A percentile compares a stretch with the other conserved stretches of the same genome.
phyloP scores from a whole-genome alignment of 2,888 invertebrate genomes.

The Proisotoma minuta region DNA sequence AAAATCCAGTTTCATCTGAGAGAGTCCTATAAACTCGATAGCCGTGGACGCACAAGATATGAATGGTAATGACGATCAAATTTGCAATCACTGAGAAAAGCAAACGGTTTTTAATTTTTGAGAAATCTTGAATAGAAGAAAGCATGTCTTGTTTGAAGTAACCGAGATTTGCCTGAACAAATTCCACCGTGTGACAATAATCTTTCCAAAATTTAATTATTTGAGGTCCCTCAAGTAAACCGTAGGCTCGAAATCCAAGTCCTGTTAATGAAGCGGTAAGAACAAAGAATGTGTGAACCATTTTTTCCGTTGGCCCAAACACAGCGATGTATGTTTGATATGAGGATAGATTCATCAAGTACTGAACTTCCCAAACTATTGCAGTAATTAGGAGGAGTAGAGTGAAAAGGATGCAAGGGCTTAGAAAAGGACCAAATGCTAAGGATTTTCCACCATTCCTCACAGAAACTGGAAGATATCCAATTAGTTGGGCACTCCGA shows the following conservation, averaged over 20 bases:
- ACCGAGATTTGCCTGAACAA: background rate
- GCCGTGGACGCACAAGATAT: background rate
- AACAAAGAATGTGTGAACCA: background rate
- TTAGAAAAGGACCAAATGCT: background rate
- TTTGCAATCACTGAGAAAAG: background rate
- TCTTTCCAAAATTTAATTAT: constrained; percentile 8
- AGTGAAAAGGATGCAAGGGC: background rate
- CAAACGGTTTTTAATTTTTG: background rate
- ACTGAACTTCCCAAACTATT: background rate
- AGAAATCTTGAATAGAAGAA: background rate
- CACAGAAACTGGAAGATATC: constrained; percentile 7
- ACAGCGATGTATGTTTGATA: background rate
- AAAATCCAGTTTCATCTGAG: background rate
- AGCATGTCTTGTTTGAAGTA: background rate
- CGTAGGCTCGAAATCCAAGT: background rate
- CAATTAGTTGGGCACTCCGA: background rate
- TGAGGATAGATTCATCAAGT: background rate
- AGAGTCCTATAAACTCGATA: background rate
- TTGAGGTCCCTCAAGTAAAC: background rate
- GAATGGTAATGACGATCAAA: background rate
- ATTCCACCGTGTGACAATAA: constrained; percentile 4
- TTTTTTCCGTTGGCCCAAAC: background rate
- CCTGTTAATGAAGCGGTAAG: background rate
- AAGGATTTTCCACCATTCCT: background rate
- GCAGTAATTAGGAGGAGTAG: background rate